Base-by-base conservation (phyloP, 2,797 vertebrate species). In the Capromys pilorides region DNA sequence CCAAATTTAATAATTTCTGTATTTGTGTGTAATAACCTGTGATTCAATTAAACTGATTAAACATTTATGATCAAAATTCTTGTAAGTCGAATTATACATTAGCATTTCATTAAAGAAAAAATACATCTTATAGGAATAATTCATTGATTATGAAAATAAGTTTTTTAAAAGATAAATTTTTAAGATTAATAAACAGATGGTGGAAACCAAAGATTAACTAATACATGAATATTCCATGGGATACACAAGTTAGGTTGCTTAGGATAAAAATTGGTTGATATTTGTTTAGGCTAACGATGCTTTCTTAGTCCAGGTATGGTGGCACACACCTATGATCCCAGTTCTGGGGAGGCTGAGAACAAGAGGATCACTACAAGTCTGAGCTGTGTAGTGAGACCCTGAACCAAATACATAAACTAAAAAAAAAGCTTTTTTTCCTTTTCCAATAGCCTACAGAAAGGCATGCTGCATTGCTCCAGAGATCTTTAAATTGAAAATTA, bases 401-500 rank as follows among this genome's bases (percentile, higher is more conserved):
- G 54, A 18, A 57, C 54, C 54, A 57, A 57, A 57, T 57, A 57
- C 54, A 57, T 57, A 57, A 57, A 54, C 13, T 16, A 51, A 51
- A 51, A 51, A 51, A 51, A 80, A 83, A 88, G 14, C 51, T 59
- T 94, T 89, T 80, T 64, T 57, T 95, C 3, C 64, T 90, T 94
- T 92, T 81, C 59, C 6, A 41, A 3, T 93, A 88, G 16, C 57
- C 39, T 66, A 0, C 85, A 51, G 77, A 33, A 24, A 54, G 51
- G 22, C 61, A 86, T 92, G 49, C 33, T 77, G 0, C 45, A 12
- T 79, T 80, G 10, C 49, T 89, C 41, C 14, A 77, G 64, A 18
- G 19, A 36, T 93, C 54, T 92, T 94, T 86, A 19, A 88, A 92
- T 73, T 96, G 45, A 90, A 85, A 81, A 64, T 59, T 75, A 90